Conservation (phyloP, 2,113 vertebrate species). For the Felis chaus region DNA sequence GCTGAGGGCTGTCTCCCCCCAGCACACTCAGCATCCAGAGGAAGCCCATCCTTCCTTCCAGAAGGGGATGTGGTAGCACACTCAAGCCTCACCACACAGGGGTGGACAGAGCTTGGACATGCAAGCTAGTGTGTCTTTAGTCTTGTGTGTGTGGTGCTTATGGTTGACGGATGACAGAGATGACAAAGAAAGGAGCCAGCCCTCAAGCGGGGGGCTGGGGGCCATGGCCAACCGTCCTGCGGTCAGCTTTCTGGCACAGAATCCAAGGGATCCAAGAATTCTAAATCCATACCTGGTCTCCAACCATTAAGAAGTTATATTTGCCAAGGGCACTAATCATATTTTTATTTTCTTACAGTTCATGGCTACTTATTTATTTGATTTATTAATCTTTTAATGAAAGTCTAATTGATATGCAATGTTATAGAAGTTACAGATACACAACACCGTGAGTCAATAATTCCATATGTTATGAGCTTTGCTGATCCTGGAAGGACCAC, state of each 20-base stretch:
- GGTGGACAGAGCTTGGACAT: background rate
- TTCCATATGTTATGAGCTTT: background rate
- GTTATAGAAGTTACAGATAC: background rate
- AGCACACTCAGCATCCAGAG: background rate
- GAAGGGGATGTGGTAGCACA: background rate
- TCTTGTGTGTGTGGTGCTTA: fast-evolving
- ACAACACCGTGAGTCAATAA: background rate
- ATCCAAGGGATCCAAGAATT: background rate
- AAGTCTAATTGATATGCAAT: background rate
- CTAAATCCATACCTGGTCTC: background rate
- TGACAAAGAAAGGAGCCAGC: background rate
- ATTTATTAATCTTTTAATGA: background rate
- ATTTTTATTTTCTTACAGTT: background rate
- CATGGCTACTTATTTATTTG: background rate
- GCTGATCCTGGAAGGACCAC: background rate
- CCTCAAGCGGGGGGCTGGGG: fast-evolving
- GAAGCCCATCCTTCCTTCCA: background rate
- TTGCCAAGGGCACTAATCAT: background rate
- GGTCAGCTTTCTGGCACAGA: background rate
- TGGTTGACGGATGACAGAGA: background rate
- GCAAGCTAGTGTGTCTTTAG: background rate
- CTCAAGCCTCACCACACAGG: too few species aligned
- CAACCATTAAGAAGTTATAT: background rate
- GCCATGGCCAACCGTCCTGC: background rate
- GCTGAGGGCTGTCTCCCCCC: background rate